Conservation (phyloP, 2,888 invertebrate genomes). For the Allacma fusca region DNA sequence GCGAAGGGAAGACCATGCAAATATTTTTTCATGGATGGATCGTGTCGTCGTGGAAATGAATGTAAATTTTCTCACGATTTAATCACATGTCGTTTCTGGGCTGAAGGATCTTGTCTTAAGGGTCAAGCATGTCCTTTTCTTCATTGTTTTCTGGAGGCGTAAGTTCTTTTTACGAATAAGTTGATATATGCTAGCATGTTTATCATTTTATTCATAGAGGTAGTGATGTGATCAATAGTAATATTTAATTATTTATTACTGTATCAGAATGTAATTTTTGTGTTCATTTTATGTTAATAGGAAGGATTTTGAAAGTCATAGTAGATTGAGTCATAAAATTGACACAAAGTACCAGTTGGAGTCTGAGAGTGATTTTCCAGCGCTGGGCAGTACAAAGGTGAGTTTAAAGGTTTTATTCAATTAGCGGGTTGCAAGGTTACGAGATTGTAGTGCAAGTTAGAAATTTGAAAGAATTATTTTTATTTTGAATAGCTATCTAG, state of each 20-base stretch:
- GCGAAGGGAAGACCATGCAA: conserved; percentile 59
- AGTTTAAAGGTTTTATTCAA: conserved; percentile 25
- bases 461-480: background rate
- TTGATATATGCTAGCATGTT: background rate
- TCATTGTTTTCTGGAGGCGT: conserved; percentile 60
- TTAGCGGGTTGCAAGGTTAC: no score
- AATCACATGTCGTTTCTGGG: conserved; percentile 61
- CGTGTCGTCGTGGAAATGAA: conserved; percentile 59
- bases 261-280: no score
- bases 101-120: conserved; percentile 58
- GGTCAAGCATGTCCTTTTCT: conserved; percentile 59
- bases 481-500: conserved; percentile 56
- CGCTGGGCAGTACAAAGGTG: conserved; percentile 59
- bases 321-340: conserved; percentile 32
- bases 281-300: background rate
- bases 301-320: conserved; percentile 39
- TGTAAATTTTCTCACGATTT: conserved; percentile 61
- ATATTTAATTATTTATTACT: no score
- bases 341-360: conserved; percentile 58
- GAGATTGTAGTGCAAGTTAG: background rate
- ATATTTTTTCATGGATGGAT: conserved; percentile 59
- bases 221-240: no score
- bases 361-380: conserved; percentile 61
- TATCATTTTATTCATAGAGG: no score
- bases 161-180: conserved; percentile 13